phyloP scores from a whole-genome alignment of 2,113 vertebrate species.

The Blennius ocellaris region DNA sequence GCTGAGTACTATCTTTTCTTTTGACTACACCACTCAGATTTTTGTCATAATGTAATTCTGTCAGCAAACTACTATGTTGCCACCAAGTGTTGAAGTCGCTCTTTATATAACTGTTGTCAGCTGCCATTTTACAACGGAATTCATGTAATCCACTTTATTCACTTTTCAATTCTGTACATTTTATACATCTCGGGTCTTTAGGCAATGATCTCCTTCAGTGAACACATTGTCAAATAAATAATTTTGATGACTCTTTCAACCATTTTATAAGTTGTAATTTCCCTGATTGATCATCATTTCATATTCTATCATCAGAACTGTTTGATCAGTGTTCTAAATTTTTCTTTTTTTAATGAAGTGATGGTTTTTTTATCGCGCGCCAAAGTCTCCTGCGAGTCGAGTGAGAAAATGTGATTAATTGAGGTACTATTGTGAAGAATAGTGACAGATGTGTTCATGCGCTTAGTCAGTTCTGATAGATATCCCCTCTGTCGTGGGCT shows the following conservation, averaged over 20 bases:
- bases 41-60: neutral
- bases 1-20: neutral
- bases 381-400: constrained; percentile 6
- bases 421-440: constrained; percentile 34
- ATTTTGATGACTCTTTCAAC: neutral
- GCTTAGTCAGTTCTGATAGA: constrained; percentile 54
- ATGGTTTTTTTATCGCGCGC: neutral
- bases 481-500: constrained; percentile 38
- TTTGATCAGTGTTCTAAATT: too few species aligned
- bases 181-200: neutral
- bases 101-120: neutral
- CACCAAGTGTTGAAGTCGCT: neutral
- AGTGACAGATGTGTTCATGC: constrained; percentile 55
- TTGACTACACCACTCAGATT: neutral
- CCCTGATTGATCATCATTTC: neutral
- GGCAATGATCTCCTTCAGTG: neutral
- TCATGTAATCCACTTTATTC: neutral
- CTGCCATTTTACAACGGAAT: neutral
- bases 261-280: neutral
- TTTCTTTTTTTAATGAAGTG: too few species aligned
- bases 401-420: constrained; percentile 38
- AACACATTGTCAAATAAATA: neutral
- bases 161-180: neutral
- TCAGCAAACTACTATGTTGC: neutral
- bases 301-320: too few species aligned